Base-by-base conservation (phyloP, 2,888 invertebrate species). In the Rutpela maculata region DNA sequence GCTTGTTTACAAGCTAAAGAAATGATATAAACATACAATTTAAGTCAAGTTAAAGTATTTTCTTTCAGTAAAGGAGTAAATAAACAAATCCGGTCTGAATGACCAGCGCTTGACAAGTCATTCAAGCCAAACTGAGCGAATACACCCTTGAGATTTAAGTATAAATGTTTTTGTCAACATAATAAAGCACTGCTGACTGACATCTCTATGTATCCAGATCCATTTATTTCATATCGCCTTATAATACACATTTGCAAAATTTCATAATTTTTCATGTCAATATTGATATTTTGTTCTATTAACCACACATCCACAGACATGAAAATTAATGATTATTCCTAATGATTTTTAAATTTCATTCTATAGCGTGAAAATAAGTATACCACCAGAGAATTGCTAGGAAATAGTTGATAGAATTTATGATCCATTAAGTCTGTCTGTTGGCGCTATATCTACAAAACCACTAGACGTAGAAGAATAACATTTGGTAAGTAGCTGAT, bases 91-190 rank as follows among this genome's bases (percentile, higher is more conserved):
- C 43, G 18, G 60, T n/a, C 57, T 18, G 69, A 69, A 69, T 69
- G 69, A 59, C 69, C 69, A 22, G 18, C 38, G 60, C 60, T 31
- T 70, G 70, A 43, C 70, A 70, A 60, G 43, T 18, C 70, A 60
- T 60, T 70, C 70, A 70, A 22, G 43, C 70, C 60, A 35, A 60
- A 43, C 43, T 70, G 70, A 70, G 60, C 60, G 60, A 70, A 19
- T 38, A 70, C 70, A 70, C 70, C 70, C 70, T 35, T 43, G 70
- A 26, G 70, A 43, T 43, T 57, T 26, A 31, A 26, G 43, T 19
- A 22, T 17, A 18, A 38, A 70, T 70, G 70, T 60, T 69, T 68
- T 69, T 69, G 69, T 69, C 69, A 59, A 57, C 69, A 69, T 59
- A 38, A 59, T 69, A 35, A 59, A 35, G 55, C 38, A 59, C 69